Conservation (phyloP, 1,140 invertebrate genomes). For the Bombus consobrinus region DNA sequence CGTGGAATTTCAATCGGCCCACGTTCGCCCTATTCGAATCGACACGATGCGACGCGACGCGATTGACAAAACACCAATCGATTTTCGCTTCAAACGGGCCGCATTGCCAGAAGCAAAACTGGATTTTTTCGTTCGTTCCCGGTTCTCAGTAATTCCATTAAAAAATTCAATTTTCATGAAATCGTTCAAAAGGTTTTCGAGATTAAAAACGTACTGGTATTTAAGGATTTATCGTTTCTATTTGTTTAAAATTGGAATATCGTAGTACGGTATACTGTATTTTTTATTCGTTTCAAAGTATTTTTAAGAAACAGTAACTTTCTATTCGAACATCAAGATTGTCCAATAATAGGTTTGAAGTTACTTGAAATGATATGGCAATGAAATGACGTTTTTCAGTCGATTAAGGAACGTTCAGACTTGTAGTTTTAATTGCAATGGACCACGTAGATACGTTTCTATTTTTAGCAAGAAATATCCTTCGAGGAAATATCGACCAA, state of each 20-base stretch:
- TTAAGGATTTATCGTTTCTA: too few relatives aligned
- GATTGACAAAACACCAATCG: conserved; percentile 21
- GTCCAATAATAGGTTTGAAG: too few relatives aligned
- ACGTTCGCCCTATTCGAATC: conserved; percentile 11
- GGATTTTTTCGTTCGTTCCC: background rate
- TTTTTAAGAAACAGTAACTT: too few relatives aligned
- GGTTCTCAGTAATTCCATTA: background rate
- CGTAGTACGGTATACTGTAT: too few relatives aligned
- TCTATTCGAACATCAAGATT: background rate
- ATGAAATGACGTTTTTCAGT: background rate
- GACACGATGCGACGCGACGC: background rate
- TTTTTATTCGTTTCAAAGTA: too few relatives aligned
- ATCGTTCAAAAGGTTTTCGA: background rate
- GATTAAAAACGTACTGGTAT: background rate
- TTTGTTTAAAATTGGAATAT: too few relatives aligned
- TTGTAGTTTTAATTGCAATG: too few relatives aligned
- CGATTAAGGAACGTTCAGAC: background rate
- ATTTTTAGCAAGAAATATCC: too few relatives aligned
- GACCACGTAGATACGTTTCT: too few relatives aligned
- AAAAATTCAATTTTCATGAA: background rate
- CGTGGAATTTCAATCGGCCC: conserved; percentile 42
- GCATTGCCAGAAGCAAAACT: background rate
- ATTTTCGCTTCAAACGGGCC: background rate
- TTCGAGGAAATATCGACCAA: too few relatives aligned
- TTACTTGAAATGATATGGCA: background rate